Evolutionary conservation across 2,888 invertebrate species (phyloP), one percentile per base, ranked within the genome.

Genomic region (Zootermopsis nevadensis): DNA sequence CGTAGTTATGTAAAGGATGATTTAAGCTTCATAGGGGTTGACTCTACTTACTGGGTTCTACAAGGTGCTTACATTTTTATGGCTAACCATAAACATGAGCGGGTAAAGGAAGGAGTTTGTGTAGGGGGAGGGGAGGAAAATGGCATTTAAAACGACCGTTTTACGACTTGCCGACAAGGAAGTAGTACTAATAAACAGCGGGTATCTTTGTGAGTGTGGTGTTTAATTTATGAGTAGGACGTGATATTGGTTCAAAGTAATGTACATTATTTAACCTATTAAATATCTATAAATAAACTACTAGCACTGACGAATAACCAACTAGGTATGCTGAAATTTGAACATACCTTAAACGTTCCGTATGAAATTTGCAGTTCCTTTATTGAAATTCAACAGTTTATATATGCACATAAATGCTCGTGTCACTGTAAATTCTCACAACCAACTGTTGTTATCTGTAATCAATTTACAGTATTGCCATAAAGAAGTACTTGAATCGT

Each of bases 21-120:
- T 83, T 83, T 82, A 82, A 84, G 82, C 69, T 79, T 80, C 77
- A 83, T 80, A 42, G 80, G 77, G 83, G 80, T 72, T 79, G 77
- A 42, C 74, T 83, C 30, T 88, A 88, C 87, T 88, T 86, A 87
- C 87, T 60, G 60, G 87, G 89, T 89, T 89, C 89, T 89, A 89
- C 89, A 89, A 89, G 89, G 88, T 89, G 87, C 87, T 88, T 87
- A 86, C 82, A 84, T 84, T 80, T 82, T 82, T 82, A 84, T 82
- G 82, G 82, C 81, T 79, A 60, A 72, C 82, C 84, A 82, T 82
- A 83, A 83, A 83, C 83, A 83, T 67, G 81, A 72, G 33, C 31
- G 42, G 30, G 82, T 33, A 66, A 60, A 53, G 60, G 48, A n/a
- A 8, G 27, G 60, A 60, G n/a, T n/a, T n/a, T 55, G 31, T 66